Evolutionary conservation across 2,797 vertebrate genomes (phyloP).

Genomic region (Pseudochirops cupreus): DNA sequence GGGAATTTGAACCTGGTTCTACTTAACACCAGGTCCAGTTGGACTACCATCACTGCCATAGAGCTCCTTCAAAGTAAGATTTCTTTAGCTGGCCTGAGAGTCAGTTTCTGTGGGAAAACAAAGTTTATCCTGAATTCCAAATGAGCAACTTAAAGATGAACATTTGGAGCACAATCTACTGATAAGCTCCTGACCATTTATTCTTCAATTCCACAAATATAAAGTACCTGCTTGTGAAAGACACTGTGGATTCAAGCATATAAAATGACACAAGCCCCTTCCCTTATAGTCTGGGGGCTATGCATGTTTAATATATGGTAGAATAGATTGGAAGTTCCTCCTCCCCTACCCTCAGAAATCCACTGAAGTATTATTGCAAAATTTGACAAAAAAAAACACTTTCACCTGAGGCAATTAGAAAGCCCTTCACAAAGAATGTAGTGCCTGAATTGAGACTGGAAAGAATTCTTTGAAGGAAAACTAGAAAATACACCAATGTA

Average conservation of each 20-base stretch:
- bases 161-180: background rate
- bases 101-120: background rate
- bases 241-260: background rate
- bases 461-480: background rate
- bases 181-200: background rate
- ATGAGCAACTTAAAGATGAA: background rate
- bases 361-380: background rate
- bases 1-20: background rate
- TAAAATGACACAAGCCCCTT: background rate
- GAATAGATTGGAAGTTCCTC: background rate
- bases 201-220: background rate
- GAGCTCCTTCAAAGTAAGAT: background rate
- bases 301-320: background rate
- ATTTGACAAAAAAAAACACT: background rate
- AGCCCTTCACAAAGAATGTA: background rate
- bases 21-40: background rate
- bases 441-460: background rate
- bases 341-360: too few relatives aligned
- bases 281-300: background rate
- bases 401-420: background rate
- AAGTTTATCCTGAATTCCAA: background rate
- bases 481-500: background rate
- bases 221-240: background rate
- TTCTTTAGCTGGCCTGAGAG: background rate
- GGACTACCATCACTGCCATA: background rate